Base-by-base conservation (phyloP, 1,140 invertebrate species). In the Cyclargus thomasi region DNA sequence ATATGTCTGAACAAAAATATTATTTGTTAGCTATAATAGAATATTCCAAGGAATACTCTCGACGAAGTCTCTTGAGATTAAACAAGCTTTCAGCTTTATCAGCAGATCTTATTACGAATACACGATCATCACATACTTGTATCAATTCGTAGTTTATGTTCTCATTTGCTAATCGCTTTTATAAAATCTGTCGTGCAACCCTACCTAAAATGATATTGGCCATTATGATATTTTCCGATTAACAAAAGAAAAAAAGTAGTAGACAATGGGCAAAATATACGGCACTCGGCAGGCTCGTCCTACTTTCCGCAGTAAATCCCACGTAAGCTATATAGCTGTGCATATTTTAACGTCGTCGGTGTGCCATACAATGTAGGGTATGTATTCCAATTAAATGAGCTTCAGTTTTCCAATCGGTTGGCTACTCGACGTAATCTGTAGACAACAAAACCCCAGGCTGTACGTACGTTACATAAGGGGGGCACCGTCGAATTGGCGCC, bases 401-500 rank as follows among this genome's bases (percentile, higher is more conserved):
- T 47, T 47, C 39, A 1, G 39, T 29, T 29, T 29, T 29, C 29
- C 29, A 29, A 47, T 47, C 39, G 14, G 39, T 47, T 14, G 39
- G 39, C 11, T 47, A 47, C 39, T 47, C 39, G 39, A 8, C 7
- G 16, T 55, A 20, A 17, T 2, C 53, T 17, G 16, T 55, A 55
- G 53, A 55, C 53, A 55, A 55, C 3, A 47, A 55, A 55, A 55
- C 18, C 18, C 10, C 14, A 64, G 63, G 39, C 18, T 53, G 39
- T 16, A 64, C 47, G 23, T 22, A 65, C 47, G 53, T 53, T 65
- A 22, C 53, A 53, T 55, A 65, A 65, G 22, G 53, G 53, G 23
- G 22, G 47, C 53, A 65, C 67, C 69, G 71, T 74, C 65, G 55
- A 76, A 72, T 72, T 76, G 78, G 72, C 69, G 74, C 76, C 80